phyloP scores from a whole-genome alignment of 1,140 invertebrate genomes.

The Lysiphlebus fabarum region DNA sequence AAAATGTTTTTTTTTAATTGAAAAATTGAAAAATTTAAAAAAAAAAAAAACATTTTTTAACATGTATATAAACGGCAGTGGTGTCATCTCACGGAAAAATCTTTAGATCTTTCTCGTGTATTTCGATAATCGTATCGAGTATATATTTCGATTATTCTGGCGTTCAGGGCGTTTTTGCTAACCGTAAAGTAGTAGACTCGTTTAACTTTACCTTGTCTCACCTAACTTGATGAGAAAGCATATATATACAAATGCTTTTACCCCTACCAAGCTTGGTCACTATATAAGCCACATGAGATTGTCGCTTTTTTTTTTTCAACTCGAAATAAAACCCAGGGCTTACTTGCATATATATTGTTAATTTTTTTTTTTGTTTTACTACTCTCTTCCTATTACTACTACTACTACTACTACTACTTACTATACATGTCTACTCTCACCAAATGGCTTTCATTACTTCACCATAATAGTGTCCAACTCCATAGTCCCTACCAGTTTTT shows the following conservation, averaged over 20 bases:
- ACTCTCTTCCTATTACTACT: not conserved
- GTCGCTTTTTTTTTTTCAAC: not conserved
- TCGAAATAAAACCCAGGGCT: not conserved
- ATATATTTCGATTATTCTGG: not conserved
- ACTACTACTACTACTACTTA: not conserved
- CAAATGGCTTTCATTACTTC: slow-evolving; percentile 8
- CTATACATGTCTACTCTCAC: not conserved
- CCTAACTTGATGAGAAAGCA: slow-evolving; percentile 34
- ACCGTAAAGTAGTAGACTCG: slow-evolving; percentile 32
- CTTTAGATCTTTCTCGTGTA: slow-evolving; percentile 35
- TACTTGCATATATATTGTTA: not conserved
- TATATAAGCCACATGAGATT: not conserved
- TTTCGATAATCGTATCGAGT: not conserved
- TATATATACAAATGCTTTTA: not conserved
- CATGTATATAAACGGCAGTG: slow-evolving; percentile 40
- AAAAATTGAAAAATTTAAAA: too few relatives aligned
- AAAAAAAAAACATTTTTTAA: too few relatives aligned
- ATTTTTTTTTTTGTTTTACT: not conserved
- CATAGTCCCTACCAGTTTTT: not conserved
- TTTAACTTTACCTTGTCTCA: slow-evolving; percentile 44
- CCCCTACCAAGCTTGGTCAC: slow-evolving; percentile 14
- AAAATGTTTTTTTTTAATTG: too few relatives aligned
- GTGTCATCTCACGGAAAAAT: slow-evolving; percentile 53
- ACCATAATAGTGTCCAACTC: slow-evolving; percentile 14
- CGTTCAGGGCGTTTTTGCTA: slow-evolving; percentile 35